These are phyloP conservation scores for Trichogramma dendrolimi DNA, from an alignment of 2,888 invertebrate species.

Conservation along the genomic window DNA sequence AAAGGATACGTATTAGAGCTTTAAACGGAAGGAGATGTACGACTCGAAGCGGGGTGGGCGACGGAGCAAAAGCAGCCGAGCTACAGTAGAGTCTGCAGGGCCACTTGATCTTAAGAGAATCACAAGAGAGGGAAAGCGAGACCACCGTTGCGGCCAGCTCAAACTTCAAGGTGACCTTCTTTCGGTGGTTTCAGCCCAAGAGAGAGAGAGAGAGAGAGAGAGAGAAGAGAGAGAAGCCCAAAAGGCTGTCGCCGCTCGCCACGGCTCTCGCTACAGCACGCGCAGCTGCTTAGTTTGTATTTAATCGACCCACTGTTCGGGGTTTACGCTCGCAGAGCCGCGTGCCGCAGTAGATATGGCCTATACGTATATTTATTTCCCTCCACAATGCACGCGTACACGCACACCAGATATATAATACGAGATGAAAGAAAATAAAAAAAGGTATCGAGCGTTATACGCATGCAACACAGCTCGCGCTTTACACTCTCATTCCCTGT, in stretches of 20 bases:
- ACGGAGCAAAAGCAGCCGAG: constrained; percentile 9
- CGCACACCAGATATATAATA: not conserved
- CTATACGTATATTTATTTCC: too few species aligned
- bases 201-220: constrained; percentile 16
- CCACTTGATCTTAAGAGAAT: constrained; percentile 46
- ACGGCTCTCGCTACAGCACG: not conserved
- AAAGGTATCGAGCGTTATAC: not conserved
- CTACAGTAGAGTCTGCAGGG: constrained; percentile 24
- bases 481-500: constrained; percentile 41
- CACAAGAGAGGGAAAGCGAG: constrained; percentile 30
- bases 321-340: too few species aligned
- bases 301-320: too few species aligned
- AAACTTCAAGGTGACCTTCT: constrained; percentile 41
- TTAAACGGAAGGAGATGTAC: constrained; percentile 35
- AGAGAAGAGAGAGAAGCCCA: not conserved
- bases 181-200: constrained; percentile 41
- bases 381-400: too few species aligned
- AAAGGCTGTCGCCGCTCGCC: constrained; percentile 6
- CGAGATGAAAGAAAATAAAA: not conserved
- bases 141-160: constrained; percentile 44
- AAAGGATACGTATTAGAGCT: constrained; percentile 22
- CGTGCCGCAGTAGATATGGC: too few species aligned
- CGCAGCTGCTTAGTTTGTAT: too few species aligned
- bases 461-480: not conserved
- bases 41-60: constrained; percentile 27